Evolutionary conservation across 1,140 invertebrate species (phyloP), one percentile per base, ranked within the genome.

Genomic region (Leptopilina boulardi): DNA sequence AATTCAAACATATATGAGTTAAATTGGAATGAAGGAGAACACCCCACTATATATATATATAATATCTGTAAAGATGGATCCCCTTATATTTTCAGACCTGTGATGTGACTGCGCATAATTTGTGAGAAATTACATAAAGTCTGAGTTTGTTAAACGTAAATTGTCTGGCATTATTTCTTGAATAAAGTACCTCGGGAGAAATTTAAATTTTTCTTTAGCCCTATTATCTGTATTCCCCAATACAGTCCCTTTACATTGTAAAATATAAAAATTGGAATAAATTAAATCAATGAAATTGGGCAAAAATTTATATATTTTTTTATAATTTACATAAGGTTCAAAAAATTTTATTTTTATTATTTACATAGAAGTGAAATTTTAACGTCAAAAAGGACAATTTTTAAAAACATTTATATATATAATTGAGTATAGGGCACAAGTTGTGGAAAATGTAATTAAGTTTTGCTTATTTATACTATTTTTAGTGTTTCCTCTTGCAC

Each of bases 81-180:
- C 54, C 54, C 21, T 59, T 59, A 59, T 59, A 59, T 59, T 59
- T 59, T 26, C 23, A 26, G 73, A 76, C 75, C 56, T 54, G 41
- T 78, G 80, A 85, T 84, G 84, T 87, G 79, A 82, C 77, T 80
- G 72, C 44, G 83, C 80, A 87, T 86, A 85, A 87, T 86, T 83
- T 77, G 74, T 73, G 41, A 70, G 78, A 78, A 74, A 83, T 85
- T 80, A 80, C 76, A 66, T 79, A 81, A 77, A 77, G 75, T 72
- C 72, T 74, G 75, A 77, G 80, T 76, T 79, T 73, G 73, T 75
- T 75, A 76, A 80, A 71, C 74, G 71, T 73, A 77, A 80, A 77
- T 78, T 73, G 76, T 73, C 71, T 72, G 56, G 8, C 56, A 59
- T 21, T 59, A 59, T 13, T 59, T 59, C 21, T 59, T 26, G 21